phyloP scores from a whole-genome alignment of 2,888 invertebrate genomes.

The Litoditis marina region DNA sequence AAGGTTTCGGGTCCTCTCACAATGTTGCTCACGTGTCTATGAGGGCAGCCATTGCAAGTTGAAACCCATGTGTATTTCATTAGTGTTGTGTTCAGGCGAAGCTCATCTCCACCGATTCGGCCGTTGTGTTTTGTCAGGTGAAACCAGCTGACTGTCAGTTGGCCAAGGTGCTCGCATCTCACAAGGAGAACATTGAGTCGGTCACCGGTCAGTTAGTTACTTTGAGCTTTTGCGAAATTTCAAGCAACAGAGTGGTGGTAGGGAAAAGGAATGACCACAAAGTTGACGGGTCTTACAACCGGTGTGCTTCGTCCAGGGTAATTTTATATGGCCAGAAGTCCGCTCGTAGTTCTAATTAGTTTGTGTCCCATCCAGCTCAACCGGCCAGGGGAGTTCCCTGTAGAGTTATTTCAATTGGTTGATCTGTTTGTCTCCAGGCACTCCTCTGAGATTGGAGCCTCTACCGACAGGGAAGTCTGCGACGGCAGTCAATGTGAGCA shows the following conservation, averaged over 20 bases:
- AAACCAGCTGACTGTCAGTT: constrained; percentile 34
- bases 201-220: constrained; percentile 16
- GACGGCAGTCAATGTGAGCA: constrained; percentile 32
- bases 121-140: constrained; percentile 40
- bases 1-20: no score
- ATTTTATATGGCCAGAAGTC: no score
- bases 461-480: constrained; percentile 26
- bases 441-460: constrained; percentile 31
- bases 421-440: constrained; percentile 18
- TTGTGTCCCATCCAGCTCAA: no score
- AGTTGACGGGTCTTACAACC: no score
- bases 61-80: not conserved
- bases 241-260: not conserved
- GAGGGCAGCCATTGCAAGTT: no score
- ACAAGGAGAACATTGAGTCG: constrained; percentile 24
- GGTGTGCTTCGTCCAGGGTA: no score
- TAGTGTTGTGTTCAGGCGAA: constrained; percentile 35
- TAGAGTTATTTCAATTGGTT: no score
- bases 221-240: not conserved
- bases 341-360: no score
- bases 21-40: no score
- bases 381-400: no score
- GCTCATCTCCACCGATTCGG: constrained; percentile 46
- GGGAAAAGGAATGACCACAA: no score
- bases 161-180: constrained; percentile 27